Conservation (phyloP, 2,888 invertebrate genomes). For the Marronus borbonicus region DNA sequence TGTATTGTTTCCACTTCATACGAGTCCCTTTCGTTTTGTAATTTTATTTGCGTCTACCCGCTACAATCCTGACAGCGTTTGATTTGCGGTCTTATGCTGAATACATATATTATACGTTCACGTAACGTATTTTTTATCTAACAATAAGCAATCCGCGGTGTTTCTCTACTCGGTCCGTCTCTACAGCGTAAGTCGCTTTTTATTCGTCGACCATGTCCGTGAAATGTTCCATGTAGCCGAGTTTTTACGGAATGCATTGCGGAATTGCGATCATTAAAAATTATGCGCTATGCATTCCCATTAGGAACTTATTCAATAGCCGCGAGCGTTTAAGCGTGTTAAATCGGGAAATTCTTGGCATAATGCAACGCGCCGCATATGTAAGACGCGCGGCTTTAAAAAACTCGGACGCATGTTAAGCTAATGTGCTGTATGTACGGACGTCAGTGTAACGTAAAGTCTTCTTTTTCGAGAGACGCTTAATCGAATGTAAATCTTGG, state of each 20-base stretch:
- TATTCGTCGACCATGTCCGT: constrained; percentile 10
- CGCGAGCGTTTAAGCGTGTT: constrained; percentile 6
- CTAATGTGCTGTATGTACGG: constrained; percentile 11
- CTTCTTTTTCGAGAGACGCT: background rate
- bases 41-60: constrained; percentile 23
- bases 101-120: constrained; percentile 21
- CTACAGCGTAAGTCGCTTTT: background rate
- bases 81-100: constrained; percentile 31
- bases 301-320: constrained; percentile 22
- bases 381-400: background rate
- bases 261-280: background rate
- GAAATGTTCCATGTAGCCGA: background rate
- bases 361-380: background rate
- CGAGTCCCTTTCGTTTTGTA: constrained; percentile 14
- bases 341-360: constrained; percentile 24
- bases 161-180: constrained; percentile 13
- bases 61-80: constrained; percentile 22
- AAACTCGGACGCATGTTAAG: background rate
- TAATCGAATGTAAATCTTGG: background rate
- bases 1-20: constrained; percentile 11
- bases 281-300: background rate
- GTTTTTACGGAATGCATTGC: background rate
- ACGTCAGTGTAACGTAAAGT: background rate
- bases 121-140: constrained; percentile 15
- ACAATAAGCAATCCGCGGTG: constrained; percentile 10